Conservation (phyloP, 1,140 invertebrate genomes). For the Neodiprion pinetum region DNA sequence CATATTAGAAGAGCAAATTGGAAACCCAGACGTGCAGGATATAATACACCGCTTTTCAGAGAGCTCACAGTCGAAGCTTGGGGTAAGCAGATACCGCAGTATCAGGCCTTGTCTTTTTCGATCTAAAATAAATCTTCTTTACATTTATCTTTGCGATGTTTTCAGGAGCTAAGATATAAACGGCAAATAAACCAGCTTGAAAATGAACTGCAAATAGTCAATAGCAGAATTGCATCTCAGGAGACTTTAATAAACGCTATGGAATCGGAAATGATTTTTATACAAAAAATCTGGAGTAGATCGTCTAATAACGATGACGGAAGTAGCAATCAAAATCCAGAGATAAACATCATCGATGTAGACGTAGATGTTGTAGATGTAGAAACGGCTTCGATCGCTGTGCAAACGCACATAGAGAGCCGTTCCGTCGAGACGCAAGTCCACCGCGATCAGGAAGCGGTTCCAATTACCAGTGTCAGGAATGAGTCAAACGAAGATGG, state of each 20-base stretch:
- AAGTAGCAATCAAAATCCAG: background rate
- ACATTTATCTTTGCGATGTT: background rate
- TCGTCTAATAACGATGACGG: slow-evolving; percentile 12
- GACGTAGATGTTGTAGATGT: slow-evolving; percentile 18
- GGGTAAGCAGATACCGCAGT: slow-evolving; percentile 31
- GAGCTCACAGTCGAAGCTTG: slow-evolving; percentile 42
- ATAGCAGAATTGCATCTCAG: slow-evolving; percentile 38
- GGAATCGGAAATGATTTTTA: slow-evolving; percentile 45
- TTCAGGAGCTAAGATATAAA: slow-evolving; percentile 47
- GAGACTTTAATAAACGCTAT: slow-evolving; percentile 40
- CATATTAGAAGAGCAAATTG: slow-evolving; percentile 52
- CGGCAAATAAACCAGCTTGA: slow-evolving; percentile 43
- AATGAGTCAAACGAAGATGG: background rate
- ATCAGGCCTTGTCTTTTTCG: slow-evolving; percentile 9
- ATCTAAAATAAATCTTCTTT: slow-evolving; percentile 8
- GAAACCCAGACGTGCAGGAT: slow-evolving; percentile 38
- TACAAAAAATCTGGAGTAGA: slow-evolving; percentile 44
- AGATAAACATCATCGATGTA: background rate
- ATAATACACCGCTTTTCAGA: slow-evolving; percentile 47
- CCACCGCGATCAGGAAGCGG: slow-evolving; percentile 23
- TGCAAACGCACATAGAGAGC: slow-evolving; percentile 26
- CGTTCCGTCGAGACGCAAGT: slow-evolving; percentile 35
- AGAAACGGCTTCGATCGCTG: slow-evolving; percentile 23
- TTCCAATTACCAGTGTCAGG: slow-evolving; percentile 7
- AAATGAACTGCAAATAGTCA: slow-evolving; percentile 39